A percentile compares a stretch with the other conserved stretches of the same genome.
phyloP scores from a whole-genome alignment of 2,797 vertebrate species.

The Urocyon cinereoargenteus region DNA sequence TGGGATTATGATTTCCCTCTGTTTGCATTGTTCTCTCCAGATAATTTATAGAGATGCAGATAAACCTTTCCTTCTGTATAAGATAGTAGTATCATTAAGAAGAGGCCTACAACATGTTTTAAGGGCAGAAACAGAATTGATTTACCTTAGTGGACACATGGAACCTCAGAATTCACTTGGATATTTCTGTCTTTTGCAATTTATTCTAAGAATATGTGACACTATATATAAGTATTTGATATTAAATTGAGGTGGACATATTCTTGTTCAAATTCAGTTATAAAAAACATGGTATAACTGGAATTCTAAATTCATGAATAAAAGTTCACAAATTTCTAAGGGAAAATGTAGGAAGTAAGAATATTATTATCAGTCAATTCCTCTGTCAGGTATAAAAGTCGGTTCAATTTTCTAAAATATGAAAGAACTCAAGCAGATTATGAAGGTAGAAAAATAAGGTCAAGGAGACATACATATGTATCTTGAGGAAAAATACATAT shows the following conservation, averaged over 20 bases:
- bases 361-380: background rate
- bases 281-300: background rate
- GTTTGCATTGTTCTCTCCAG: background rate
- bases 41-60: background rate
- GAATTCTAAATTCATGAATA: background rate
- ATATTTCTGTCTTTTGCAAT: background rate
- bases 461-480: background rate
- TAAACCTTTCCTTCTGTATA: background rate
- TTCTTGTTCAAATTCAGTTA: constrained; percentile 21
- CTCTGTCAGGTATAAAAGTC: background rate
- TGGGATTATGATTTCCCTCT: background rate
- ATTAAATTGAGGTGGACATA: background rate
- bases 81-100: background rate
- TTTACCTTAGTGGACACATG: background rate
- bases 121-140: background rate
- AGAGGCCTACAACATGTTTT: background rate
- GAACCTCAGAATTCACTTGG: background rate
- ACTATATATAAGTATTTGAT: background rate
- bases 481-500: background rate
- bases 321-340: background rate
- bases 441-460: background rate
- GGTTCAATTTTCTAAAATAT: background rate
- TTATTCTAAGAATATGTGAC: background rate
- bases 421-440: background rate
- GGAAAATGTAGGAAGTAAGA: background rate